phyloP scores from a whole-genome alignment of 2,113 vertebrate genomes.

The Esox niger region DNA sequence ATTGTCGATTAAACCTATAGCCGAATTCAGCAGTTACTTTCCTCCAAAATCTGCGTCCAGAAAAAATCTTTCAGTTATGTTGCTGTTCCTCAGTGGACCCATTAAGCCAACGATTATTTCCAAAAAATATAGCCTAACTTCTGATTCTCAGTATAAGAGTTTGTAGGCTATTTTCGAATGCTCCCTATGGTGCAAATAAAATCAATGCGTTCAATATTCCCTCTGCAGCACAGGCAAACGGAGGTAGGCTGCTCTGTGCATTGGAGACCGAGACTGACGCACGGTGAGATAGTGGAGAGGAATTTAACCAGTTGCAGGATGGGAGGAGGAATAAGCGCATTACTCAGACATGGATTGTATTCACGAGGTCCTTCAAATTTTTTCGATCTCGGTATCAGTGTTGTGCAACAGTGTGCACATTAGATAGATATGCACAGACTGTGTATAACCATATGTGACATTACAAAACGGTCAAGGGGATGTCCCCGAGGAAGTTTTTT shows the following conservation, averaged over 20 bases:
- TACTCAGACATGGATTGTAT: conserved; percentile 17
- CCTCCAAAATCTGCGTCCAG: conserved; percentile 6
- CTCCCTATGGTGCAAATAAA: conserved; percentile 9
- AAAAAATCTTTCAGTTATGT: neutral
- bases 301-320: conserved; percentile 17
- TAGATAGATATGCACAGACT: too few relatives aligned
- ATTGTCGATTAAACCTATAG: neutral
- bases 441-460: too few relatives aligned
- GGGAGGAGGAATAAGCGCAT: conserved; percentile 15
- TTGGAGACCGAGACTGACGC: conserved; percentile 28
- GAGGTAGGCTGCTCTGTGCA: conserved; percentile 2
- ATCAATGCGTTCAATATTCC: conserved; percentile 27
- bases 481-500: too few relatives aligned
- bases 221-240: neutral
- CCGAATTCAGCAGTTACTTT: conserved; percentile 10
- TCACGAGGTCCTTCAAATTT: neutral
- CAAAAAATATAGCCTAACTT: conserved; percentile 7
- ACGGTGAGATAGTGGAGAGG: conserved; percentile 23
- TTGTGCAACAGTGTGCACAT: neutral
- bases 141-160: neutral
- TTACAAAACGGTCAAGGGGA: too few relatives aligned
- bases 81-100: too few relatives aligned
- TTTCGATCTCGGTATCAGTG: neutral
- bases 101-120: conserved; percentile 7
- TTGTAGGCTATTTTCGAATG: neutral